Conservation (phyloP, 2,113 vertebrate species). For the Azemiops feae region DNA sequence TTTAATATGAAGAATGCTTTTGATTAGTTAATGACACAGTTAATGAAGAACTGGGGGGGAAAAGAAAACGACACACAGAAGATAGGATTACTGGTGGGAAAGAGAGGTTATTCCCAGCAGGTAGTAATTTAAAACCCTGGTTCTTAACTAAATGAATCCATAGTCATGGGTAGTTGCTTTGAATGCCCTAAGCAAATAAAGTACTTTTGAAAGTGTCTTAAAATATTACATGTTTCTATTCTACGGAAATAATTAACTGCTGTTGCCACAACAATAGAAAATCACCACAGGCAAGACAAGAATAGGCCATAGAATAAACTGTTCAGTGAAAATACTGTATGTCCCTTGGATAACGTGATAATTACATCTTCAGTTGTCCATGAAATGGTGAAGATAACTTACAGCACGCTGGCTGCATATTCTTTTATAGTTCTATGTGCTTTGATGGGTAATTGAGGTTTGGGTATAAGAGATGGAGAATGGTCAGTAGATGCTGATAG, state of each 20-base stretch:
- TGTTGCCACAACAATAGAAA: neutral
- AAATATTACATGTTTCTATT: neutral
- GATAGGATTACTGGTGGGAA: neutral
- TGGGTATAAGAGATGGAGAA: neutral
- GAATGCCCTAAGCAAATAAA: neutral
- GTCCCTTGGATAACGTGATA: neutral
- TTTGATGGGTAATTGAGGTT: neutral
- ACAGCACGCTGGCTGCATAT: neutral
- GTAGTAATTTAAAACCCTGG: neutral
- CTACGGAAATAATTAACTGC: neutral
- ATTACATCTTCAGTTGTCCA: neutral
- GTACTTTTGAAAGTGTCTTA: accelerated
- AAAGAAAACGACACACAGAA: neutral
- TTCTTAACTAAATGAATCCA: neutral
- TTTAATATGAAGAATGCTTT: constrained; percentile 1
- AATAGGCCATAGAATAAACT: neutral
- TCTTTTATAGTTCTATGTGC: neutral
- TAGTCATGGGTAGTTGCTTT: neutral
- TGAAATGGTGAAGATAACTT: neutral
- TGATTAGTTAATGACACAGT: neutral
- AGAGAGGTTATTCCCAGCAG: neutral
- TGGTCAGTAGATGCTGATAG: neutral
- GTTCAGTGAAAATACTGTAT: neutral
- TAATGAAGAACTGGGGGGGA: neutral
- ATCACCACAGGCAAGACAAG: neutral